A percentile compares a stretch with the other conserved stretches of the same genome.
These are phyloP conservation scores for Diabrotica undecimpunctata DNA, from an alignment of 1,140 invertebrate species.

Conservation along the genomic window DNA sequence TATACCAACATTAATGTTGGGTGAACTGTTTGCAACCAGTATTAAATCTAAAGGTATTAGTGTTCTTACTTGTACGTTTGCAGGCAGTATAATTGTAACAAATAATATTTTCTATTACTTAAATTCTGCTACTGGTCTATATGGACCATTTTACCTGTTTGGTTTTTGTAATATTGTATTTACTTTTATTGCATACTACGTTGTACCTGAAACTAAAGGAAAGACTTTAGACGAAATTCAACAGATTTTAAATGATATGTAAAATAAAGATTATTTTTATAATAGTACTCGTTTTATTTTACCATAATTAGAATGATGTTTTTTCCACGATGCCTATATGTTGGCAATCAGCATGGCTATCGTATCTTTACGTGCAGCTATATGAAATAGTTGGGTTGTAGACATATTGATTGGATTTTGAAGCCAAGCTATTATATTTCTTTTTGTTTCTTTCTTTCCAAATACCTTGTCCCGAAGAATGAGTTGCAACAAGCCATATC, in stretches of 20 bases:
- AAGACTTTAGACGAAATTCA: slow-evolving; percentile 87
- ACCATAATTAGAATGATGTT: too few relatives aligned
- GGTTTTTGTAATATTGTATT: slow-evolving; percentile 66
- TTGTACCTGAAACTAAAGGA: slow-evolving; percentile 89
- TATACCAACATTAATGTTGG: slow-evolving; percentile 36
- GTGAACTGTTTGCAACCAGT: slow-evolving; percentile 39
- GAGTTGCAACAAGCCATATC: too few relatives aligned
- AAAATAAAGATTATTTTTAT: not conserved
- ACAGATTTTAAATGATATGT: slow-evolving; percentile 56
- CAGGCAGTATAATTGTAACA: slow-evolving; percentile 38
- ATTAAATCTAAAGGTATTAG: slow-evolving; percentile 33
- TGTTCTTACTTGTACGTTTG: slow-evolving; percentile 26
- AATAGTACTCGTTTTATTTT: too few relatives aligned
- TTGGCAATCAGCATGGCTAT: too few relatives aligned
- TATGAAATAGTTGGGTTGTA: too few relatives aligned
- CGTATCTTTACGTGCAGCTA: too few relatives aligned
- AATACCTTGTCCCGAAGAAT: too few relatives aligned
- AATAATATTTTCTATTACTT: slow-evolving; percentile 45
- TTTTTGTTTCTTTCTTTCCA: too few relatives aligned
- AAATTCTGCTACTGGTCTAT: slow-evolving; percentile 56
- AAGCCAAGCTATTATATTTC: too few relatives aligned
- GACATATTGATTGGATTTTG: too few relatives aligned
- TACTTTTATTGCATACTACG: slow-evolving; percentile 72
- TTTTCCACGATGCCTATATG: too few relatives aligned
- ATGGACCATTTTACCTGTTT: slow-evolving; percentile 78